Base-by-base conservation (phyloP, 2,797 vertebrate species). In the Lutjanus campechanus region DNA sequence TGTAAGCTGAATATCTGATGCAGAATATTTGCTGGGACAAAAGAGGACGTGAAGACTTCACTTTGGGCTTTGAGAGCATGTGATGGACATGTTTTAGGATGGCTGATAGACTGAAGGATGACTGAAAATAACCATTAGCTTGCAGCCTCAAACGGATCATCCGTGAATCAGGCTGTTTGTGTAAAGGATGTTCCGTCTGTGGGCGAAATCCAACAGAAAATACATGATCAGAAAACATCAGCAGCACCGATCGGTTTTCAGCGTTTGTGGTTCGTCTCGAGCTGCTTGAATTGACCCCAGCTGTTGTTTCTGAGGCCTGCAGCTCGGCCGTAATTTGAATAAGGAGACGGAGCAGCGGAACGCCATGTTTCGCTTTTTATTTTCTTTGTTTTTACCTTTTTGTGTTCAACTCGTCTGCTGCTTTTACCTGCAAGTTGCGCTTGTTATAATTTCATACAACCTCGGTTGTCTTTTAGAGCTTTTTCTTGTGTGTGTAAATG, bases 281-380 rank as follows among this genome's bases (percentile, higher is more conserved):
- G 69, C 13, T 55, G 59, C 36, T 41, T 10, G 10, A 51, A 53
- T 60, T 54, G 63, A 61, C 22, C 62, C 41, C 49, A 41, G 77
- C 55, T 66, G 69, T 55, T 22, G 66, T 65, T 65, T 65, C 8
- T 4, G 59, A 59, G 53, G 53, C 67, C 67, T 51, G 60, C 8
- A 51, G 60, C 76, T 50, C 49, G 3, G 60, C 60, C 43, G 53
- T 2, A 8, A 51, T 58, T 44, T 10, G 44, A 51, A 41, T 49
- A 9, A 47, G 50, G 9, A 47, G 50, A 13, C 0, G 8, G 20
- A 22, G 43, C 36, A 17, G 55, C 22, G 16, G 56, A 50, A 36
- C 5, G 13, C 13, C 13, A 41, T 41, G 36, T n/a, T 66, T n/a
- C 25, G 22, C 16, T 16, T 59, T 19, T 44, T 40, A 36, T 8